Base-by-base conservation (phyloP, 2,113 vertebrate genomes). In the Pseudorhombus dupliciocellatus region DNA sequence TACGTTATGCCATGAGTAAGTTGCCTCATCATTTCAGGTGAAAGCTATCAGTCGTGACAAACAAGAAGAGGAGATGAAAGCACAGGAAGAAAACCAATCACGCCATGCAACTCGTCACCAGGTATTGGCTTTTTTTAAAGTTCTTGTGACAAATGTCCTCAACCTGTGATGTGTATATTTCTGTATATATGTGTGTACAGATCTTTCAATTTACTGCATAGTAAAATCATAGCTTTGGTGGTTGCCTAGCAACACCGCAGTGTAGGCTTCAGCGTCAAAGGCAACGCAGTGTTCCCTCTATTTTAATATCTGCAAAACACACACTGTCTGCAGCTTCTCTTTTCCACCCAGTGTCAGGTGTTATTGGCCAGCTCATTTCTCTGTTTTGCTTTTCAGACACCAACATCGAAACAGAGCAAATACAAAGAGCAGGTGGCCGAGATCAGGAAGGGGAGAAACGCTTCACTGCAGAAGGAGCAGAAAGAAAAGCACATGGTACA, bases 391-490 rank as follows among this genome's bases (percentile, higher is more conserved):
- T 68, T 67, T 3, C 68, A 99, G 98, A 95, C 95, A 15, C 97
- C 97, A 37, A 97, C 98, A 14, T 95, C 95, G 26, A 96, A 95
- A 75, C 98, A 99, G 89, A 94, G 96, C 71, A 84, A 95, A 4
- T 99, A 98, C 80, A 99, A 99, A 73, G 97, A 99, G 88, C 98
- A 99, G 81, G 98, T 99, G 77, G 93, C 95, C 11, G 98, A 99
- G 91, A 92, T 99, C 79, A 95, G 98, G 87, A 99, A 98, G 89
- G 97, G 97, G 56, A 94, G 97, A 60, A 98, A 98, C 89, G 93
- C 95, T 0, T 95, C 95, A 3, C 91, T 97, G 46, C 95, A 95
- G 82, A 99, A 98, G 88, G 98, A 99, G 79, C 98, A 98, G 87
- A 99, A 99, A 81, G 98, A 99, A 87, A 99, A 98, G 82, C 97